Percentiles rank a stretch among this genome's conserved stretches.
phyloP scores from a whole-genome alignment of 2,113 vertebrate genomes.

The Lethenteron camtschaticum region DNA sequence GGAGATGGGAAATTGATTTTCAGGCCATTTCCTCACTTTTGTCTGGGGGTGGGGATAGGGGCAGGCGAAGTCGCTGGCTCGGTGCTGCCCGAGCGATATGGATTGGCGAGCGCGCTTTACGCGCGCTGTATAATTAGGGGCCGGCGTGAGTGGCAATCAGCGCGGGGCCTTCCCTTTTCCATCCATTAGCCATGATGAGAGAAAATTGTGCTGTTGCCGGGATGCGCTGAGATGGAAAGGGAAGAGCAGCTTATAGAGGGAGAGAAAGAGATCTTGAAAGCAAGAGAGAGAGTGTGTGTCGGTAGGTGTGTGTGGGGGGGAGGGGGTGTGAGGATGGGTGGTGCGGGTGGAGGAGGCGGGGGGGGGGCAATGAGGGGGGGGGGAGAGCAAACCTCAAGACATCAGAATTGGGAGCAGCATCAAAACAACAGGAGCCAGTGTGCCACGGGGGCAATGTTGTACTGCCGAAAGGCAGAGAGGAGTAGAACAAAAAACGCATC shows the following conservation, averaged over 20 bases:
- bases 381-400: no score
- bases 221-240: neutral
- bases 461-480: no score
- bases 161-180: neutral
- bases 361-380: no score
- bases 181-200: conserved; percentile 4
- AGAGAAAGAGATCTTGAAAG: neutral
- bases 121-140: neutral
- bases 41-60: no score
- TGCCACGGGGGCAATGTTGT: no score
- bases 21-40: no score
- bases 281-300: neutral
- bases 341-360: neutral
- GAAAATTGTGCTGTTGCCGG: conserved; percentile 4
- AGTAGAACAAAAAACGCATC: no score
- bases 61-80: no score
- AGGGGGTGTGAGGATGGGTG: conserved; percentile 1
- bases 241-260: conserved; percentile 1
- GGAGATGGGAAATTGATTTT: no score
- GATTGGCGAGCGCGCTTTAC: neutral
- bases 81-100: no score
- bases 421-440: no score
- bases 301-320: conserved; percentile 1
- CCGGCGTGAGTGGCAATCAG: conserved; percentile 3
- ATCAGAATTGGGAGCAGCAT: no score